Percentiles rank a stretch among this genome's conserved stretches.
Conservation (phyloP, 2,888 invertebrate species). For the Sesia bembeciformis region DNA sequence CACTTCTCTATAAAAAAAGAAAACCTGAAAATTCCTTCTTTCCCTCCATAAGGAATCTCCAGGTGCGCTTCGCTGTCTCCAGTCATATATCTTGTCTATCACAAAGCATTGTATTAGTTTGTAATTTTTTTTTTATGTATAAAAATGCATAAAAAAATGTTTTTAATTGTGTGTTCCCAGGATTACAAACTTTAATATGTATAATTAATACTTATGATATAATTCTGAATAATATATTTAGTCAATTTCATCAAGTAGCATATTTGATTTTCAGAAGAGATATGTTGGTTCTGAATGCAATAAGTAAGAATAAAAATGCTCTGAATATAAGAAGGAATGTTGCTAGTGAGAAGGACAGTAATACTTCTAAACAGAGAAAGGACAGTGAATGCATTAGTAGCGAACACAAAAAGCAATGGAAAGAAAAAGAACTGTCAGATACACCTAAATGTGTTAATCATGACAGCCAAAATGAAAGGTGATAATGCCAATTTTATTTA, state of each 20-base stretch:
- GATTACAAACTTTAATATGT: no score
- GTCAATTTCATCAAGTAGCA: neutral
- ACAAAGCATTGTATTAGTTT: neutral
- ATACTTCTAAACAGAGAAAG: neutral
- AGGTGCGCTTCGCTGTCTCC: no score
- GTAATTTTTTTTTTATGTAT: neutral
- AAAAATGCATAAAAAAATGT: neutral
- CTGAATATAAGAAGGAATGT: conserved; percentile 3
- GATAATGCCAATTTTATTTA: no score
- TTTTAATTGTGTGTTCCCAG: no score
- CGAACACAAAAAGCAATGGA: no score
- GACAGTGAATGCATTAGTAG: neutral
- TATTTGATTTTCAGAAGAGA: conserved; percentile 44
- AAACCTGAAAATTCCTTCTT: neutral
- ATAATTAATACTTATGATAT: no score
- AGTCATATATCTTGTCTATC: neutral
- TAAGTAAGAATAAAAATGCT: conserved; percentile 26
- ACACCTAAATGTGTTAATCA: no score
- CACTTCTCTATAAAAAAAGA: no score
- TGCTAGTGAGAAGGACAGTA: neutral
- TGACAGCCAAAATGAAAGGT: no score
- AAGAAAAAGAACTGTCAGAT: no score
- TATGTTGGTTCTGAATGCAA: conserved; percentile 31
- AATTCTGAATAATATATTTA: neutral
- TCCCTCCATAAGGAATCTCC: neutral